Evolutionary conservation across 2,797 vertebrate species (phyloP).

Genomic region (Spinus pinus): DNA sequence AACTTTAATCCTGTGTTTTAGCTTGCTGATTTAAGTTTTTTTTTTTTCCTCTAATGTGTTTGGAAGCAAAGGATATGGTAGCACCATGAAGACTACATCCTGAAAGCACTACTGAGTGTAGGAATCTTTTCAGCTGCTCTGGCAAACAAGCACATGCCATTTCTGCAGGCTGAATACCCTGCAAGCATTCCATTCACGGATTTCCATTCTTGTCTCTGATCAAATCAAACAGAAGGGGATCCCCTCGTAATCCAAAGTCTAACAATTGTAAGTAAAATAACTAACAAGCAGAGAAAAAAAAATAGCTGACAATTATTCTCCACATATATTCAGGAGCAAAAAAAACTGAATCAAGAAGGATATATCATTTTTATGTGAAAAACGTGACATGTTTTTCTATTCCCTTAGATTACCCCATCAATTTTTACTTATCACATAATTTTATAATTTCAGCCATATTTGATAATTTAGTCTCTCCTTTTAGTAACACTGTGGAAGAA

Average conservation of each 20-base stretch:
- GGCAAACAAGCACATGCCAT: not conserved
- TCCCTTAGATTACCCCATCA: not conserved
- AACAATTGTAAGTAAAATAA: not conserved
- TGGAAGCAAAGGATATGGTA: not conserved
- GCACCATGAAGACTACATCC: not conserved
- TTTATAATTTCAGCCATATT: not conserved
- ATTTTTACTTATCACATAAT: not conserved
- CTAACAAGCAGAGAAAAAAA: not conserved
- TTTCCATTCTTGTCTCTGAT: not conserved
- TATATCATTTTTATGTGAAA: not conserved
- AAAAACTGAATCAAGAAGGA: not conserved
- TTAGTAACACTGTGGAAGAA: not conserved
- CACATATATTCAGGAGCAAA: not conserved
- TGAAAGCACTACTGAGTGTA: not conserved
- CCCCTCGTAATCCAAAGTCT: not conserved
- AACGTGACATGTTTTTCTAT: not conserved
- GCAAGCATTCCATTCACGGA: not conserved
- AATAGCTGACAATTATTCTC: not conserved
- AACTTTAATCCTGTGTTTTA: not conserved
- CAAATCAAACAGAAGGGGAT: not conserved
- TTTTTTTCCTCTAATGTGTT: not conserved
- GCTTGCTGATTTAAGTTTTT: not conserved
- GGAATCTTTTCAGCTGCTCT: not conserved
- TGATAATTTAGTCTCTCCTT: not conserved
- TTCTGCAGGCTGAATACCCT: not conserved